Conservation (phyloP, 2,888 invertebrate species). For the Macropis europaea region DNA sequence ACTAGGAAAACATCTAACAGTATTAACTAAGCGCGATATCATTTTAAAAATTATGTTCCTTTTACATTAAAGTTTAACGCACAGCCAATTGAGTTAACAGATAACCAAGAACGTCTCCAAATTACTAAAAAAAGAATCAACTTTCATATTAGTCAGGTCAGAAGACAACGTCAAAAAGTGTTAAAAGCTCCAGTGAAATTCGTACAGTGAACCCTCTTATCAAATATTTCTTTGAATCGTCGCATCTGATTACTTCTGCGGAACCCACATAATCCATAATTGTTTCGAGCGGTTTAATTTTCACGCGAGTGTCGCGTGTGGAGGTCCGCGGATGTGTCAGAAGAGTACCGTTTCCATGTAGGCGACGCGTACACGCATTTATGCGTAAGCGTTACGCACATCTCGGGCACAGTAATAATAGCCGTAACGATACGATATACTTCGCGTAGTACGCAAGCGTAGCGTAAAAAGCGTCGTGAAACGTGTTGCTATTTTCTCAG, state of each 20-base stretch:
- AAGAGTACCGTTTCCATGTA: not conserved
- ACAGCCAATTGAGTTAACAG: no score
- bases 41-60: no score
- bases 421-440: constrained; percentile 24
- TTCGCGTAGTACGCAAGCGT: constrained; percentile 23
- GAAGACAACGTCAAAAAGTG: no score
- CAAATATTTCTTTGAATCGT: not conserved
- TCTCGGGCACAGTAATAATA: constrained; percentile 45
- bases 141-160: no score
- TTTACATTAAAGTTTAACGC: no score
- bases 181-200: no score
- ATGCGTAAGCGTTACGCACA: constrained; percentile 11
- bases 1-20: no score
- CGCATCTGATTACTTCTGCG: not conserved
- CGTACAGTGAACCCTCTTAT: no score
- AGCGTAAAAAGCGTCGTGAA: constrained; percentile 25
- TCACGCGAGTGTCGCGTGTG: constrained; percentile 18
- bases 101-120: no score
- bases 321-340: constrained; percentile 10
- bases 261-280: not conserved
- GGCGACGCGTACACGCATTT: no score
- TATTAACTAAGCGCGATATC: no score
- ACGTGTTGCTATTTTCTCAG: constrained; percentile 24
- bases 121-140: no score
- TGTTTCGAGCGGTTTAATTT: not conserved